phyloP scores from a whole-genome alignment of 2,888 invertebrate species.

The Caradrina kadenii region DNA sequence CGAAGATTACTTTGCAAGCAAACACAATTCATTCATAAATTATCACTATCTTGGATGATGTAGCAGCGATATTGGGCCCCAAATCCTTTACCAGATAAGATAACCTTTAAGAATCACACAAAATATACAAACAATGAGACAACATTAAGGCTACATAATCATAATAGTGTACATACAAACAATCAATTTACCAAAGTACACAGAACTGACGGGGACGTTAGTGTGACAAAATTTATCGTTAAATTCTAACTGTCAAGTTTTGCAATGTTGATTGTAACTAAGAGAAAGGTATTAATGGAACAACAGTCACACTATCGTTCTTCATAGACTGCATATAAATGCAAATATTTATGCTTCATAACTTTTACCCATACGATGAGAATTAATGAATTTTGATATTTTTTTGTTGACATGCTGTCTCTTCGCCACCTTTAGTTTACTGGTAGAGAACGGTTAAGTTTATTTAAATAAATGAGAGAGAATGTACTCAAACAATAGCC shows the following conservation, averaged over 20 bases:
- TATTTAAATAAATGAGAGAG: too few relatives aligned
- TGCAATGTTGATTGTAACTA: slow-evolving; percentile 55
- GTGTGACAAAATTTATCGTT: slow-evolving; percentile 53
- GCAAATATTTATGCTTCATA: background rate
- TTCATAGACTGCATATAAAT: slow-evolving; percentile 30
- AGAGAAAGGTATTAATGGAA: slow-evolving; percentile 53
- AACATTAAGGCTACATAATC: slow-evolving; percentile 9
- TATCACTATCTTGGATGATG: slow-evolving; percentile 23
- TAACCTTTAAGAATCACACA: slow-evolving; percentile 3
- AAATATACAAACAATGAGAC: slow-evolving; percentile 26
- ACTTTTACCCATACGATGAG: too few relatives aligned
- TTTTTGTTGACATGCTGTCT: too few relatives aligned
- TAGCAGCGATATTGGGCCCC: slow-evolving; percentile 13
- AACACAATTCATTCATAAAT: slow-evolving; percentile 21
- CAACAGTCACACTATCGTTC: slow-evolving; percentile 47
- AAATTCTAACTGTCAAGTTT: slow-evolving; percentile 58
- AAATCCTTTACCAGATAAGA: slow-evolving; percentile 27
- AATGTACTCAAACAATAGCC: too few relatives aligned
- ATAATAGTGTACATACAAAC: slow-evolving; percentile 20
- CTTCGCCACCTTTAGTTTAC: too few relatives aligned
- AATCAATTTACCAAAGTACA: slow-evolving; percentile 37
- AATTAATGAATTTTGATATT: background rate
- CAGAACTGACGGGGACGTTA: slow-evolving; percentile 34
- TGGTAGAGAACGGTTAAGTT: too few relatives aligned
- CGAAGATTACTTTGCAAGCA: slow-evolving; percentile 14